Percentiles rank a stretch among this genome's conserved stretches.
These are phyloP conservation scores for Sciurus niger DNA, from an alignment of 2,113 vertebrate species.

Conservation along the genomic window DNA sequence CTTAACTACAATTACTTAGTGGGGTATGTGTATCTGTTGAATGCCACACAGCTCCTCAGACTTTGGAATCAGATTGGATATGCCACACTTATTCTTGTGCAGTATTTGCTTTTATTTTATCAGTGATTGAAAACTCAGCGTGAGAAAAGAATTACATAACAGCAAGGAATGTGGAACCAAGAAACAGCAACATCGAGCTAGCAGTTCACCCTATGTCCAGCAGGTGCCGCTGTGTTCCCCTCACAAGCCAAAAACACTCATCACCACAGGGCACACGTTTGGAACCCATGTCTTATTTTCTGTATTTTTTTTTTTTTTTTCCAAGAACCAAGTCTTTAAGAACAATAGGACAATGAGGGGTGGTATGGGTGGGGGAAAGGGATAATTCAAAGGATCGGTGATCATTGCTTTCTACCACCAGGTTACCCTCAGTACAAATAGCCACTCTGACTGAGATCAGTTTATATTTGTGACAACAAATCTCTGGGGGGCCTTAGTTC, in stretches of 20 bases:
- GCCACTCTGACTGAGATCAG: not conserved
- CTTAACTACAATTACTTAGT: not conserved
- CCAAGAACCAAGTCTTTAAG: not conserved
- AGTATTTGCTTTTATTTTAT: not conserved
- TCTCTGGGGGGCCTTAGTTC: not conserved
- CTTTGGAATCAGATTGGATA: not conserved
- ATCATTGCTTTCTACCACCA: not conserved
- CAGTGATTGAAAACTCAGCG: not conserved
- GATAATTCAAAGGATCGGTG: not conserved
- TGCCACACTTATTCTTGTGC: not conserved
- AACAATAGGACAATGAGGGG: not conserved
- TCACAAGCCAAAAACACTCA: not conserved
- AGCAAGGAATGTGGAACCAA: not conserved
- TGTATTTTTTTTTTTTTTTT: not conserved
- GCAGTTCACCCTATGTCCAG: not conserved
- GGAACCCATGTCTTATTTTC: not conserved
- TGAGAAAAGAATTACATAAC: not conserved
- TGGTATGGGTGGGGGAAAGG: not conserved
- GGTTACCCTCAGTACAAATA: too few species aligned
- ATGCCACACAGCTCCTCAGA: not conserved
- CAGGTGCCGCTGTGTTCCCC: slow-evolving; percentile 54
- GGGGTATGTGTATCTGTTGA: not conserved
- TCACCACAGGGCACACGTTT: rapidly evolving
- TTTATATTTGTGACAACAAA: not conserved
- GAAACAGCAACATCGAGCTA: not conserved